Conservation (phyloP, 2,888 invertebrate species). For the Didymodactylos carnosus region DNA sequence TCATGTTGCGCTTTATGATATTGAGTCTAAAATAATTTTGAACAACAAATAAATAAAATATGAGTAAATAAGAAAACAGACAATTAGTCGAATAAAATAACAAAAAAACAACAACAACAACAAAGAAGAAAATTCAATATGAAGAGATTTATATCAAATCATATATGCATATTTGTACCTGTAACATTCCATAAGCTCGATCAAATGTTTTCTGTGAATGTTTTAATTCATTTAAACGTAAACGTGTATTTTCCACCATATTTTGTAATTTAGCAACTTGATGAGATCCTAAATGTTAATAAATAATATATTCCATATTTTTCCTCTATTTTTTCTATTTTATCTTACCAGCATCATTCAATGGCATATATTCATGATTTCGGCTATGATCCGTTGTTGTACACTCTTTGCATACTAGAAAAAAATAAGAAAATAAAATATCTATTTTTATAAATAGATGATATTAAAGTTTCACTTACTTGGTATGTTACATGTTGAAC, state of each 20-base stretch:
- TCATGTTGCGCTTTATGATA: slow-evolving; percentile 25
- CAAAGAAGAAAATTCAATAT: too few relatives aligned
- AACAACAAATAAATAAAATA: neutral
- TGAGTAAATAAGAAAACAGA: too few relatives aligned
- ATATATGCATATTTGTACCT: neutral
- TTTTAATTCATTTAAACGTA: neutral
- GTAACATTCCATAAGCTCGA: neutral
- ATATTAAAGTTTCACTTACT: slow-evolving; percentile 45
- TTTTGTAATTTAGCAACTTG: neutral
- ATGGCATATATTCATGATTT: slow-evolving; percentile 26
- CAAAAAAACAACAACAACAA: too few relatives aligned
- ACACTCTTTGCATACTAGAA: slow-evolving; percentile 29
- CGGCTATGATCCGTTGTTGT: slow-evolving; percentile 18
- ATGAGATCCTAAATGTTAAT: neutral
- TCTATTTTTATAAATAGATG: neutral
- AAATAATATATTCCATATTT: neutral
- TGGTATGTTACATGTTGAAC: slow-evolving; percentile 71
- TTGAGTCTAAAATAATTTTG: neutral
- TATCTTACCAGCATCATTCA: slow-evolving; percentile 21
- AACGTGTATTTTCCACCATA: neutral
- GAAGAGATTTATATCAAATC: too few relatives aligned
- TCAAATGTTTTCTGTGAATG: neutral
- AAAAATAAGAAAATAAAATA: neutral
- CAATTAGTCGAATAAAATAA: too few relatives aligned
- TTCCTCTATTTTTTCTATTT: neutral